phyloP scores from a whole-genome alignment of 2,888 invertebrate genomes.

The Drosophila austrosaltans region DNA sequence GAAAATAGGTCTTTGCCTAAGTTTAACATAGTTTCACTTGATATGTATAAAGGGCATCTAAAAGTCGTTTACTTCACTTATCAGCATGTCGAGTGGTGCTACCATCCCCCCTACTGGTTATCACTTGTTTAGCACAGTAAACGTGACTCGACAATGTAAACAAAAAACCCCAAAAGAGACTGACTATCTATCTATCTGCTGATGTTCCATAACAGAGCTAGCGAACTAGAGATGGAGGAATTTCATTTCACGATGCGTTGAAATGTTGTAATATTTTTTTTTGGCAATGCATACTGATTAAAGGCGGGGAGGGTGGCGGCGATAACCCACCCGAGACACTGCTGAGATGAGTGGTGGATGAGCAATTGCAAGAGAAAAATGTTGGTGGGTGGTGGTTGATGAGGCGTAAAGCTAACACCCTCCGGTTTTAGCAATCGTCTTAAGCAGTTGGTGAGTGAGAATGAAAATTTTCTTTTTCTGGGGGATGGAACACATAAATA shows the following conservation, averaged over 20 bases:
- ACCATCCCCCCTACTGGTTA: neutral
- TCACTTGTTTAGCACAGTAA: neutral
- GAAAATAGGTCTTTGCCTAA: too few relatives aligned
- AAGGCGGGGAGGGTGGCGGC: neutral
- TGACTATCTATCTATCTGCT: neutral
- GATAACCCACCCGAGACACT: neutral
- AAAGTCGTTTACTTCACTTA: neutral
- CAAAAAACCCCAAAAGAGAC: neutral
- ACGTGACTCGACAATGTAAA: neutral
- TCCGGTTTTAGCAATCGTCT: neutral
- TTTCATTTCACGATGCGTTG: conserved; percentile 1
- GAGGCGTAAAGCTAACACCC: neutral
- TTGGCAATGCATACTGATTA: neutral
- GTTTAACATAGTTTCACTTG: neutral
- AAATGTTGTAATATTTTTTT: neutral
- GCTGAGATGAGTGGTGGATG: neutral
- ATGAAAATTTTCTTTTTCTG: neutral
- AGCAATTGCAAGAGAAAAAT: neutral
- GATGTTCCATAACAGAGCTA: neutral
- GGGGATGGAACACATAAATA: conserved; percentile 12
- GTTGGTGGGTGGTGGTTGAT: neutral
- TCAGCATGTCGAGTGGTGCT: neutral
- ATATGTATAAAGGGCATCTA: neutral
- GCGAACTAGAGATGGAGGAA: neutral
- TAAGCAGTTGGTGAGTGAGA: neutral